Conservation (phyloP, 2,113 vertebrate genomes). For the Urocitellus parryii region DNA sequence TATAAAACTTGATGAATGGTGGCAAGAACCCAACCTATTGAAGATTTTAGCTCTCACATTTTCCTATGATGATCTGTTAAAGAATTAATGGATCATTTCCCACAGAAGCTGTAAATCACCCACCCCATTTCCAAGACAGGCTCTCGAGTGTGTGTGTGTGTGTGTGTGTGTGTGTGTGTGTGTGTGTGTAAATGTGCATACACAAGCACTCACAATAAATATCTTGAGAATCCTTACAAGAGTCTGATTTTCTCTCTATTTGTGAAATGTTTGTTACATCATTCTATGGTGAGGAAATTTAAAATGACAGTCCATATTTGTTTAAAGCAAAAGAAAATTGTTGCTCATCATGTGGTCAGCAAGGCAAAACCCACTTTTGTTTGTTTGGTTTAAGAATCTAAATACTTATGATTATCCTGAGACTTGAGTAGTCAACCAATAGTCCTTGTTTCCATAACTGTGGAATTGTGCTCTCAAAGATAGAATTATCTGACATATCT, state of each 20-base stretch:
- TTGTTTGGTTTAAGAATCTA: constrained; percentile 51
- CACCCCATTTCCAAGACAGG: neutral
- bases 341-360: constrained; percentile 1
- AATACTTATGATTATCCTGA: constrained; percentile 48
- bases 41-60: neutral
- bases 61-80: neutral
- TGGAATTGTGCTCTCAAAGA: neutral
- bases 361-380: constrained; percentile 22
- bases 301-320: neutral
- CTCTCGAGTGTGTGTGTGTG: neutral
- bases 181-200: neutral
- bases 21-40: neutral
- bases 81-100: neutral
- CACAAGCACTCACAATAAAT: neutral
- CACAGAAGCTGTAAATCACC: neutral
- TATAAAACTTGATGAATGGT: neutral
- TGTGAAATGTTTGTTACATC: constrained; percentile 6
- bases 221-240: neutral
- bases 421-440: neutral
- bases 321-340: constrained; percentile 2
- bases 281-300: neutral
- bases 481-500: neutral
- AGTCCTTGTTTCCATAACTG: neutral
- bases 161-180: neutral
- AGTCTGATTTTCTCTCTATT: constrained; percentile 38